Evolutionary conservation across 2,888 invertebrate genomes (phyloP).

Genomic region (Synanthedon myopaeformis): DNA sequence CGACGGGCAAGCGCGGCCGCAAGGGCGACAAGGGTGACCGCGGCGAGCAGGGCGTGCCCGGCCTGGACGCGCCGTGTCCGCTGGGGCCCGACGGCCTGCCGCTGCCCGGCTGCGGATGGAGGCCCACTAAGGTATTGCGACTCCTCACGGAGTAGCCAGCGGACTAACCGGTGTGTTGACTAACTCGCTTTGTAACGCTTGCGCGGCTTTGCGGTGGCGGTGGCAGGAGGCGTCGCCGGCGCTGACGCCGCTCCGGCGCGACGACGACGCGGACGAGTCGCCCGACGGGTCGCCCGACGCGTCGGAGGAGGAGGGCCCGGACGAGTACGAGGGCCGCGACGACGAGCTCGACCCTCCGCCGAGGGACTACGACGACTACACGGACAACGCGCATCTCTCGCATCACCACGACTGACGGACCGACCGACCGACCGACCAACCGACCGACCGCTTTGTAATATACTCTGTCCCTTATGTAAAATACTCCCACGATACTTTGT

Average conservation of each 20-base stretch:
- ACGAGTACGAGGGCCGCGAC: slow-evolving; percentile 40
- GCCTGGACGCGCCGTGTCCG: slow-evolving; percentile 98
- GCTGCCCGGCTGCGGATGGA: slow-evolving; percentile 95
- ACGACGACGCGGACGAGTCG: slow-evolving; percentile 15
- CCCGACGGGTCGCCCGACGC: slow-evolving; percentile 18
- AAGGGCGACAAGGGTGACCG: slow-evolving; percentile 94
- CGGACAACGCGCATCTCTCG: slow-evolving; percentile 50
- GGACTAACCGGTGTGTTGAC: no score
- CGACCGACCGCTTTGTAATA: background rate
- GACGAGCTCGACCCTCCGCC: slow-evolving; percentile 37
- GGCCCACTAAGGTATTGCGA: slow-evolving; percentile 81
- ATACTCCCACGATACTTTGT: no score
- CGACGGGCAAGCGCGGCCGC: slow-evolving; percentile 88
- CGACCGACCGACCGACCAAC: slow-evolving; percentile 1
- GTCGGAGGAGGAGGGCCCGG: slow-evolving; percentile 24
- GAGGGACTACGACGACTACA: slow-evolving; percentile 60
- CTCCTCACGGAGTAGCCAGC: background rate
- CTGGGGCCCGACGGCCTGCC: slow-evolving; percentile 95
- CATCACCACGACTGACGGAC: slow-evolving; percentile 40
- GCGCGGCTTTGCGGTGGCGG: slow-evolving; percentile 8
- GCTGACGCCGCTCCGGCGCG: slow-evolving; percentile 13
- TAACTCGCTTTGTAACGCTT: background rate
- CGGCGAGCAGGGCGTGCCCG: slow-evolving; percentile 97
- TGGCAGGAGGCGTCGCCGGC: slow-evolving; percentile 13
- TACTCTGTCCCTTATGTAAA: no score